Conservation (phyloP, 2,888 invertebrate genomes). For the Eurytoma californica region DNA sequence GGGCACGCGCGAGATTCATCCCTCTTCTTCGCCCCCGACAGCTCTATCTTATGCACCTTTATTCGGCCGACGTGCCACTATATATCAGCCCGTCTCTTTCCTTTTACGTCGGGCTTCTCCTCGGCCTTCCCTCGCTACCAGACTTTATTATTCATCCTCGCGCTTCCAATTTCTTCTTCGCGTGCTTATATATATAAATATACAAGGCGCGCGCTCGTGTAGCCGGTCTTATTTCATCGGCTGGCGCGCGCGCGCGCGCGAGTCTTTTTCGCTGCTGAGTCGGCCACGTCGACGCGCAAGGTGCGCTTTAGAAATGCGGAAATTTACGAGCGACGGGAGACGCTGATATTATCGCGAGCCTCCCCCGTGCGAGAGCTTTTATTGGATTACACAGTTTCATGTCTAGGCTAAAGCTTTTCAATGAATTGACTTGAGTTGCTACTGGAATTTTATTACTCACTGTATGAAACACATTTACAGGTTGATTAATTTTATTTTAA, state of each 20-base stretch:
- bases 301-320: conserved; percentile 8
- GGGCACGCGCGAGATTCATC: conserved; percentile 68
- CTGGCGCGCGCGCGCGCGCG: neutral
- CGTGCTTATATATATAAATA: neutral
- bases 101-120: neutral
- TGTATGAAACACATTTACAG: too few relatives aligned
- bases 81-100: too few relatives aligned
- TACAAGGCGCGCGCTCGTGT: neutral
- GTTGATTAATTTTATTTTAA: too few relatives aligned
- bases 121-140: neutral
- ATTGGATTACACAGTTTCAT: too few relatives aligned
- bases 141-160: conserved; percentile 54
- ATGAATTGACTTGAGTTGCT: too few relatives aligned
- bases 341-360: neutral
- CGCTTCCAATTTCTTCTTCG: conserved; percentile 43
- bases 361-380: too few relatives aligned
- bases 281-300: neutral
- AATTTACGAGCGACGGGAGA: conserved; percentile 28
- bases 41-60: conserved; percentile 67
- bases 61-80: neutral
- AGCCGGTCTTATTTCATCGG: conserved; percentile 41
- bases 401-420: too few relatives aligned
- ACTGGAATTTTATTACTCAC: too few relatives aligned
- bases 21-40: conserved; percentile 67
- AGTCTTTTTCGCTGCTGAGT: conserved; percentile 42